Base-by-base conservation (phyloP, 2,888 invertebrate species). In the Leucozona laternaria region DNA sequence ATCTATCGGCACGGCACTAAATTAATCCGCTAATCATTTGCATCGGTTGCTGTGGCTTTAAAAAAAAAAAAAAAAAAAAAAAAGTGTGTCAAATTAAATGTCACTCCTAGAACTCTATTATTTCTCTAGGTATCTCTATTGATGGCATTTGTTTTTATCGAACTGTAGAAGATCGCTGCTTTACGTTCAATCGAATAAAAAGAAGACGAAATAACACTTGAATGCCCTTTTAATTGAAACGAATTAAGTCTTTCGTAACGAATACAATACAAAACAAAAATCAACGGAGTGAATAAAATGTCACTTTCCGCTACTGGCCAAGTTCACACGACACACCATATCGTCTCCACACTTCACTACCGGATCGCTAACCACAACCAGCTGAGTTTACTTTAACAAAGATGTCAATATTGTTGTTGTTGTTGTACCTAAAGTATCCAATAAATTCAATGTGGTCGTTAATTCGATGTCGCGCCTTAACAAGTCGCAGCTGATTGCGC, bases 401-500 rank as follows among this genome's bases (percentile, higher is more conserved):
- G 66, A 68, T 68, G 50, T 68, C 66, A 64, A 64, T 31, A n/a
- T 68, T 68, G 66, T 68, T 68, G 37, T 68, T 34, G 50, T 8
- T n/a, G 75, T 40, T 34, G 34, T 37, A 34, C 34, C 31, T 84
- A 50, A 28, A 64, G 70, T 76, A 70, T 80, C 71, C 72, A 84
- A 84, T 66, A 57, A 72, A 77, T 64, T 71, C 66, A 77, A 85
- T 80, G 80, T 71, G 55, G 80, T 80, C 85, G 81, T 77, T 85
- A 77, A 85, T 85, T 85, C 85, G 80, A 77, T 85, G 85, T 85
- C 85, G 77, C 85, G 80, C 85, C 85, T 81, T 81, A 85, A 85
- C 85, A 85, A 85, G 80, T 77, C 72, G 34, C 45, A 85, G 72
- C 81, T 85, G 81, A 81, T 66, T 85, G 85, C 72, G 76, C 76